Evolutionary conservation across 2,888 invertebrate species (phyloP).

Genomic region (Philaethria dido): DNA sequence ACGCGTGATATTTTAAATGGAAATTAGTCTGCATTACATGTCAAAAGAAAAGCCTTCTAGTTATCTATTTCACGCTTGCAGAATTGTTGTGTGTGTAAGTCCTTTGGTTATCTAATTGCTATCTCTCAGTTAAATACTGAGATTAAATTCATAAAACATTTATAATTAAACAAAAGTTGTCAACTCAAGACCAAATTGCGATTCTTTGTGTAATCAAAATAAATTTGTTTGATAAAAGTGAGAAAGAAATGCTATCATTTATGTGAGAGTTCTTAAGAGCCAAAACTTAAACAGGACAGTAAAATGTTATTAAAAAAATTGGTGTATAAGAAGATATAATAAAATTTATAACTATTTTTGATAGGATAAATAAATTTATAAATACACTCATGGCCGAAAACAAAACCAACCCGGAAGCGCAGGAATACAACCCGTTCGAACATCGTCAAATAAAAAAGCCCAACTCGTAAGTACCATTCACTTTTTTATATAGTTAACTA

Average conservation of each 20-base stretch:
- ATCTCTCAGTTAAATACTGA: conserved; percentile 45
- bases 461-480: conserved; percentile 65
- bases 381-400: conserved; percentile 32
- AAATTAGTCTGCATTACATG: neutral
- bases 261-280: neutral
- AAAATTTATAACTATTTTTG: neutral
- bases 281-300: neutral
- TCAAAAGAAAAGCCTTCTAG: conserved; percentile 1
- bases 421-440: conserved; percentile 69
- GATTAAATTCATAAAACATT: conserved; percentile 48
- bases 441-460: conserved; percentile 68
- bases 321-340: neutral
- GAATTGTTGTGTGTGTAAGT: conserved; percentile 6
- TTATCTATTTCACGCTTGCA: neutral
- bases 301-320: neutral
- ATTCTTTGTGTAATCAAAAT: no score
- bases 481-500: neutral
- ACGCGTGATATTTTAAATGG: neutral
- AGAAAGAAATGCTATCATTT: conserved; percentile 10
- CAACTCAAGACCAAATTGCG: conserved; percentile 33
- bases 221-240: no score
- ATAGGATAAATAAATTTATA: neutral
- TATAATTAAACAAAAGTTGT: conserved; percentile 43
- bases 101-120: conserved; percentile 43
- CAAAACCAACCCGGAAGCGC: conserved; percentile 38